Evolutionary conservation across 2,113 vertebrate genomes (phyloP), one percentile per base, ranked within the genome.

Genomic region (Paedocypris sp.): DNA sequence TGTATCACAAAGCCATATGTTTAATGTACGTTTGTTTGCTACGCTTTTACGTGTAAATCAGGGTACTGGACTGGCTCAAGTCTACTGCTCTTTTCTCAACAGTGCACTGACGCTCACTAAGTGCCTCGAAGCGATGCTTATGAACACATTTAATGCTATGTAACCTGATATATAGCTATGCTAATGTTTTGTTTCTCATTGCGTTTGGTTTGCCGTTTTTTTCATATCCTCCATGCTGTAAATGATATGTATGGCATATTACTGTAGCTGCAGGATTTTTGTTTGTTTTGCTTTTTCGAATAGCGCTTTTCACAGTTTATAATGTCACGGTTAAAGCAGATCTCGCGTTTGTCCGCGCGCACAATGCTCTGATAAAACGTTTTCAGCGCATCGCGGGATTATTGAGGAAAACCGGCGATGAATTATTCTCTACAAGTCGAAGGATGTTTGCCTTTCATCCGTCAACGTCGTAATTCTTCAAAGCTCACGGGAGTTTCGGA

Each of bases 1-100:
- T 38, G 57, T 66, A 56, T 77, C 51, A 68, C 70, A 70, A 83
- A 83, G 79, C 82, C 81, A 84, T 84, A 82, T 68, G 64, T 74
- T 69, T 4, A 1, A 22, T 22, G 11, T 20, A 43, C 20, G 39
- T 41, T 73, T 74, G 63, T 64, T 60, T 26, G 16, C 48, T 15
- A 52, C 22, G 25, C 53, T 29, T 42, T 60, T 75, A 69, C 65
- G 48, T 66, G 71, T 73, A 69, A 64, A 69, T 75, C 67, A 73
- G 68, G 71, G 66, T 76, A 68, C 68, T 60, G 62, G 39, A 60
- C 72, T 72, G 71, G 74, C 77, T 67, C 76, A 76, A 74, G 33
- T 69, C 48, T 74, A 43, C 71, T 36, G 66, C 53, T 48, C 43
- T 68, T 63, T 58, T 29, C 38, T 79, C 74, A 72, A 63, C 47